These are phyloP conservation scores for Doris montereyensis DNA, from an alignment of 2,888 invertebrate species.

Conservation along the genomic window DNA sequence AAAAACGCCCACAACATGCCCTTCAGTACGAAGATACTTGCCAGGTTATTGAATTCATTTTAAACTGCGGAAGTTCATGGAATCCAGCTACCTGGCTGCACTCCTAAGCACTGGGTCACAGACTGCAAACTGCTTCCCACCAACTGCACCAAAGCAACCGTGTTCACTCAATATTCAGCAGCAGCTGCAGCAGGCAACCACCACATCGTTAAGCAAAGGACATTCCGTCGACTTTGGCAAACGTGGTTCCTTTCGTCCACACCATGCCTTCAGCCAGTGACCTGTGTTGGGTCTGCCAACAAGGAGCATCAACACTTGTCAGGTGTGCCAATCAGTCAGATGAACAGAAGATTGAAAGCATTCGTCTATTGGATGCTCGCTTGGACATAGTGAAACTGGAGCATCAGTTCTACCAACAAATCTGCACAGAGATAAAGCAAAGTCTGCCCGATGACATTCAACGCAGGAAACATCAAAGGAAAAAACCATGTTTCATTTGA, in stretches of 20 bases:
- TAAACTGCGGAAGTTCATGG: constrained; percentile 41
- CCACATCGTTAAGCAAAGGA: background rate
- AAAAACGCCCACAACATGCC: background rate
- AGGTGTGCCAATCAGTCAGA: background rate
- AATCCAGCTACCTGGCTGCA: constrained; percentile 39
- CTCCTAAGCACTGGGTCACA: constrained; percentile 1
- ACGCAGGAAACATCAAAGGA: background rate
- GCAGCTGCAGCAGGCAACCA: background rate
- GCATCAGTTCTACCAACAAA: background rate
- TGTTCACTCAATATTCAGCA: background rate
- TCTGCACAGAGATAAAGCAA: no score
- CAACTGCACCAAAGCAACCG: background rate
- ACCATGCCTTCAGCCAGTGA: constrained; percentile 14
- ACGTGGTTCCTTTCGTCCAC: background rate
- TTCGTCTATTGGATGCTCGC: background rate
- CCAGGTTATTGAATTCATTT: constrained; percentile 33
- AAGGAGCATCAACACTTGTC: background rate
- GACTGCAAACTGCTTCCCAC: background rate
- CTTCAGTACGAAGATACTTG: constrained; percentile 30
- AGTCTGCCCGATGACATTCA: no score
- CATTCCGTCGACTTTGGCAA: constrained; percentile 6
- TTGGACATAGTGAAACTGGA: constrained; percentile 24
- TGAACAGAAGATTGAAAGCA: background rate
- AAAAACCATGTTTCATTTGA: constrained; percentile 26
- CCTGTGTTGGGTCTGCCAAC: constrained; percentile 12